phyloP scores from a whole-genome alignment of 2,797 vertebrate species.

The Cottoperca gobio region DNA sequence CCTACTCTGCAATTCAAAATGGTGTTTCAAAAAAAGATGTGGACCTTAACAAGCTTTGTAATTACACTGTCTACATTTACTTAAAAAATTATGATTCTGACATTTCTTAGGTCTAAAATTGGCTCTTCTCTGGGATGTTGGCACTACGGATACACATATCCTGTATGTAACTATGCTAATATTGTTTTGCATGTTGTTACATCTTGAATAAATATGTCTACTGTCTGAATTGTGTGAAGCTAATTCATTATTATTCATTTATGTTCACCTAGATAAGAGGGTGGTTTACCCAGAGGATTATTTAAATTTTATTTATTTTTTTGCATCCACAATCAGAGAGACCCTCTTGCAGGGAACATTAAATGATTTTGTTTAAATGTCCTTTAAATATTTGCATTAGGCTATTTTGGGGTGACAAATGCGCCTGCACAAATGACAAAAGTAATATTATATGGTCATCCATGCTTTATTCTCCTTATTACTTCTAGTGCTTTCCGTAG shows the following conservation, averaged over 20 bases:
- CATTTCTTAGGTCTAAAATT: slow-evolving; percentile 22
- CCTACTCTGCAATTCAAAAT: slow-evolving; percentile 30
- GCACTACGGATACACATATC: background rate
- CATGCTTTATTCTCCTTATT: slow-evolving; percentile 22
- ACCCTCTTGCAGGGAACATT: background rate
- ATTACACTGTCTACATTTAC: slow-evolving; percentile 14
- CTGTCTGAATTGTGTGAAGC: background rate
- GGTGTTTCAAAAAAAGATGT: slow-evolving; percentile 18
- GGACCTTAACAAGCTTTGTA: slow-evolving; percentile 6
- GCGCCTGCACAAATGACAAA: background rate
- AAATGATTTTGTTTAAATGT: slow-evolving; percentile 17
- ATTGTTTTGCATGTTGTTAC: background rate
- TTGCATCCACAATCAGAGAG: slow-evolving; percentile 15
- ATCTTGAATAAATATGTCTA: slow-evolving; percentile 27
- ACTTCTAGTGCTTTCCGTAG: background rate
- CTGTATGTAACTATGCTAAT: slow-evolving; percentile 9
- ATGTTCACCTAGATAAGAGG: background rate
- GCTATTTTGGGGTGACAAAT: background rate
- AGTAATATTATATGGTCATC: too few species aligned
- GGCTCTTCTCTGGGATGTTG: background rate
- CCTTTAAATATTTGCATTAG: background rate
- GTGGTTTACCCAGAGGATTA: background rate
- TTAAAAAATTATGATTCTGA: slow-evolving; percentile 40
- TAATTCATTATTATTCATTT: slow-evolving; percentile 31
- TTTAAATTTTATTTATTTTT: background rate